Evolutionary conservation across 1,140 invertebrate genomes (phyloP).

Genomic region (Coptotermes formosanus): DNA sequence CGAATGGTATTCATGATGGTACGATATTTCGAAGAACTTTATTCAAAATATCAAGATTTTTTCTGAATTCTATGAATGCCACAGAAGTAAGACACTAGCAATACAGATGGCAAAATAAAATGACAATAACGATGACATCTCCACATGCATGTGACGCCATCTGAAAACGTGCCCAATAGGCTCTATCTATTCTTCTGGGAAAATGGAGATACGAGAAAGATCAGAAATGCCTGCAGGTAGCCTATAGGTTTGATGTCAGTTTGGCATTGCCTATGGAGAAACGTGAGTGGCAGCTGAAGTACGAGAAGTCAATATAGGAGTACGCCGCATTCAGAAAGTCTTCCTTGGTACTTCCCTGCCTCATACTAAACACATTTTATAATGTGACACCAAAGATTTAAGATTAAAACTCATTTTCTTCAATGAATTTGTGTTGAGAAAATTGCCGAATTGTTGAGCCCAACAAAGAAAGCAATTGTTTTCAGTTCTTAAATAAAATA

Average conservation of each 20-base stretch:
- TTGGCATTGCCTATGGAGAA: background rate
- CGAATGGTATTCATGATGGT: background rate
- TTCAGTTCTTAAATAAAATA: too few species aligned
- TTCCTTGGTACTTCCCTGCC: background rate
- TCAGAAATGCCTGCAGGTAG: background rate
- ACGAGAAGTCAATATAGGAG: background rate
- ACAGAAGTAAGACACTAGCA: background rate
- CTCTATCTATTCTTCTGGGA: constrained; percentile 14
- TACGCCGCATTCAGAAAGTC: background rate
- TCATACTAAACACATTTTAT: background rate
- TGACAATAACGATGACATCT: background rate
- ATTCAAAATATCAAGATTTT: background rate
- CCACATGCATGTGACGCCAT: background rate
- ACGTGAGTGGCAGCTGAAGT: background rate
- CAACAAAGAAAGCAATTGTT: too few species aligned
- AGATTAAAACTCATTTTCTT: too few species aligned
- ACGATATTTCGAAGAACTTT: background rate
- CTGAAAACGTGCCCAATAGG: background rate
- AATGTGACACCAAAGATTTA: background rate
- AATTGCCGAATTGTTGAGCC: too few species aligned
- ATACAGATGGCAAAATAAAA: background rate
- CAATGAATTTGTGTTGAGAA: too few species aligned
- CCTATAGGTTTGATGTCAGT: background rate
- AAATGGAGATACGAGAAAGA: background rate
- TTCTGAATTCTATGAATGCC: background rate